phyloP scores from a whole-genome alignment of 2,888 invertebrate genomes.

The Thyatira batis region DNA sequence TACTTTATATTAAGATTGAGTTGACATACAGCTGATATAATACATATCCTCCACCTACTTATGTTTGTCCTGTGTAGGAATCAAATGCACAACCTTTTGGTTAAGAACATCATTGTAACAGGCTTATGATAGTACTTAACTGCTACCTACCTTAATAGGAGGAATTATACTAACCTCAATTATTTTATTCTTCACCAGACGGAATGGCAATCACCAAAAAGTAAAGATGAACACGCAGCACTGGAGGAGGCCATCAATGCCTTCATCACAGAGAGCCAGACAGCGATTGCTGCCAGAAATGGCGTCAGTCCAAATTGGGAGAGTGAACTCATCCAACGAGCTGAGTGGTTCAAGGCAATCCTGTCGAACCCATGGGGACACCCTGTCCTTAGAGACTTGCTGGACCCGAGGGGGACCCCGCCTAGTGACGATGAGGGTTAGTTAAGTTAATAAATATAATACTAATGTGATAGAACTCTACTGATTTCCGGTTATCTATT shows the following conservation, averaged over 20 bases:
- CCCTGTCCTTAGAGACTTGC: slow-evolving; percentile 78
- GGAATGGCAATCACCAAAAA: slow-evolving; percentile 64
- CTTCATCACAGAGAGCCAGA: slow-evolving; percentile 60
- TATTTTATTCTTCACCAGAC: slow-evolving; percentile 42
- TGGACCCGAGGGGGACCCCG: slow-evolving; percentile 79
- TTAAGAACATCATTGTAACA: too few relatives aligned
- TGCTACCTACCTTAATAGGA: too few relatives aligned
- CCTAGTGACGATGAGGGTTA: slow-evolving; percentile 60
- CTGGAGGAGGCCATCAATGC: slow-evolving; percentile 56
- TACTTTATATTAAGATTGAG: too few relatives aligned
- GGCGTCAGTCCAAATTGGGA: slow-evolving; percentile 59
- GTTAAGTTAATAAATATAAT: slow-evolving; percentile 5
- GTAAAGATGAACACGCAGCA: slow-evolving; percentile 52
- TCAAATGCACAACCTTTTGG: too few relatives aligned
- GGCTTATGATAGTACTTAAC: too few relatives aligned
- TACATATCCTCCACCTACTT: too few relatives aligned
- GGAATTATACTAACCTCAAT: neutral
- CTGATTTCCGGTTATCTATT: neutral
- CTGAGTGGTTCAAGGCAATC: slow-evolving; percentile 80
- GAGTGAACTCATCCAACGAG: slow-evolving; percentile 73
- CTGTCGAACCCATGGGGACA: slow-evolving; percentile 80
- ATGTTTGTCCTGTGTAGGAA: too few relatives aligned
- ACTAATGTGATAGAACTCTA: neutral
- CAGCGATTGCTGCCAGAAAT: slow-evolving; percentile 55
- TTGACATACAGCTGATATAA: too few relatives aligned